Evolutionary conservation across 2,888 invertebrate species (phyloP).

Genomic region (Zelleria hepariella): DNA sequence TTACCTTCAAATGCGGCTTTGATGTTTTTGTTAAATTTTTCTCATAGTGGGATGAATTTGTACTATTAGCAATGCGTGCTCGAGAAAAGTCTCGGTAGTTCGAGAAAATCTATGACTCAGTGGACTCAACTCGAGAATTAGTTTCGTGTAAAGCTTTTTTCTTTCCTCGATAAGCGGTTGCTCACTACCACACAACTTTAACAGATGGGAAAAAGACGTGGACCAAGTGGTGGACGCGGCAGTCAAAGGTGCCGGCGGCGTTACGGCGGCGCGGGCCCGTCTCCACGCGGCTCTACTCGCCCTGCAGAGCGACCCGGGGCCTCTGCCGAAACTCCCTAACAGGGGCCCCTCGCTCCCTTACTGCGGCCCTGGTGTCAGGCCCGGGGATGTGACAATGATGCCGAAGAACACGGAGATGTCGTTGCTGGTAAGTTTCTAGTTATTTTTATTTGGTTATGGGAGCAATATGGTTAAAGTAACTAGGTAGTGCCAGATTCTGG

Average conservation of each 20-base stretch:
- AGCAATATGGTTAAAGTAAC: not conserved
- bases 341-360: constrained; percentile 72
- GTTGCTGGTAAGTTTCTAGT: constrained; percentile 50
- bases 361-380: constrained; percentile 69
- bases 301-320: constrained; percentile 32
- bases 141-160: too few species aligned
- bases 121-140: too few species aligned
- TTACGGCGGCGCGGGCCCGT: constrained; percentile 51
- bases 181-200: not conserved
- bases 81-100: too few species aligned
- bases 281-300: constrained; percentile 57
- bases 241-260: constrained; percentile 60
- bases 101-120: too few species aligned
- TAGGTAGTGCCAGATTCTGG: not conserved
- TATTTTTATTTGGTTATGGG: not conserved
- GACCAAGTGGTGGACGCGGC: constrained; percentile 72
- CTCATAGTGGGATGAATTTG: too few species aligned
- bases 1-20: too few species aligned
- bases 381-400: constrained; percentile 67
- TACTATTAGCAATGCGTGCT: too few species aligned
- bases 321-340: constrained; percentile 39
- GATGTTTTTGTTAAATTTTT: too few species aligned
- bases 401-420: constrained; percentile 67
- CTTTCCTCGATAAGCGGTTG: too few species aligned
- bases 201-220: constrained; percentile 67